Percentiles rank a stretch among this genome's conserved stretches.
These are phyloP conservation scores for Festucalex cinctus DNA, from an alignment of 2,113 vertebrate genomes.

Conservation along the genomic window DNA sequence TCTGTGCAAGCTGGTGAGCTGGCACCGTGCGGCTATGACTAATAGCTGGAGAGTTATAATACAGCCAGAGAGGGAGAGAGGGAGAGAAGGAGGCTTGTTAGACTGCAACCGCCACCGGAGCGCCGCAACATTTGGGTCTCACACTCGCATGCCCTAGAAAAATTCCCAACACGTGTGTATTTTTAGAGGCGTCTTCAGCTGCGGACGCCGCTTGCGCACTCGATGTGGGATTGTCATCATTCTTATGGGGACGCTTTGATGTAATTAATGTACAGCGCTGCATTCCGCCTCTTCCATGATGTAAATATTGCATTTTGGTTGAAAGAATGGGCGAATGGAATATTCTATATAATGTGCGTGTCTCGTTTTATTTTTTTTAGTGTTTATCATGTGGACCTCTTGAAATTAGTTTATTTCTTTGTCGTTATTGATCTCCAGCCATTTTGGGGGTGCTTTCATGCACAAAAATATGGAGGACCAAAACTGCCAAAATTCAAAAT, in stretches of 20 bases:
- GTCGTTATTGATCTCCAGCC: background rate
- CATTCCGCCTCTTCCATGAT: background rate
- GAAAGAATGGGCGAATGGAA: background rate
- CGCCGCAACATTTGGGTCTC: slow-evolving; percentile 28
- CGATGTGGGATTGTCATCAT: background rate
- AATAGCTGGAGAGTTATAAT: slow-evolving; percentile 48
- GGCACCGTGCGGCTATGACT: slow-evolving; percentile 53
- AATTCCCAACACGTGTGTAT: slow-evolving; percentile 8
- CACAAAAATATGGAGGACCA: too few relatives aligned
- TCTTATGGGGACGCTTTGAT: background rate
- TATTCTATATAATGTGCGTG: background rate
- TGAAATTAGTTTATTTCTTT: background rate
- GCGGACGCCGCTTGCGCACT: background rate
- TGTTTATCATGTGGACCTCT: background rate
- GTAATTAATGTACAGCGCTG: background rate
- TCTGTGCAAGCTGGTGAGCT: slow-evolving; percentile 50
- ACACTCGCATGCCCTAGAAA: slow-evolving; percentile 18
- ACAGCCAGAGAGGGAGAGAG: slow-evolving; percentile 27
- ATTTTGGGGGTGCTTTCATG: background rate
- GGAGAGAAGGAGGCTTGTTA: slow-evolving; percentile 13
- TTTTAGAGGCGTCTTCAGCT: background rate
- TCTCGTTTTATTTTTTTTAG: background rate
- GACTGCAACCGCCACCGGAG: slow-evolving; percentile 27
- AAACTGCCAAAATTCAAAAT: too few relatives aligned
- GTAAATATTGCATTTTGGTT: background rate